Conservation (phyloP, 2,113 vertebrate genomes). For the Hystrix brachyura region DNA sequence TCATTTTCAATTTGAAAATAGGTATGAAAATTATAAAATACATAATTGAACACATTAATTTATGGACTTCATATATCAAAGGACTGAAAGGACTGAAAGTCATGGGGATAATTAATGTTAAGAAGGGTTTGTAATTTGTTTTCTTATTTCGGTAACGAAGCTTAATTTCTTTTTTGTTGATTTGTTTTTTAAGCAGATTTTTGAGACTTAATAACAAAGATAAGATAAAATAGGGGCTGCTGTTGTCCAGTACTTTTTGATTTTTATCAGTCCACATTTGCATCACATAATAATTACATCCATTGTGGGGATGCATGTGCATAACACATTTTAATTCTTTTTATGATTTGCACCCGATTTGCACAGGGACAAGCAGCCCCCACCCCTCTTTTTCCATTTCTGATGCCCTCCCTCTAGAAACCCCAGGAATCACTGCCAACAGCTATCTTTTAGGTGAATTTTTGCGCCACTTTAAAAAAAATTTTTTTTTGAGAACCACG, state of each 20-base stretch:
- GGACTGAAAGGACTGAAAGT: not conserved
- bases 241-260: not conserved
- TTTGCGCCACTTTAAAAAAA: not conserved
- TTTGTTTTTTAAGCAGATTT: not conserved
- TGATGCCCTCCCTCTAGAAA: no score
- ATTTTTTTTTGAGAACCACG: not conserved
- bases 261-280: not conserved
- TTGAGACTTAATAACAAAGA: not conserved
- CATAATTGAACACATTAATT: not conserved
- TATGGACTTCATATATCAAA: not conserved
- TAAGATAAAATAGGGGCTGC: not conserved
- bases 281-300: not conserved
- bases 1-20: conserved; percentile 26
- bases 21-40: not conserved
- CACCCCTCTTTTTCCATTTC: not conserved
- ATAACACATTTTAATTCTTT: not conserved
- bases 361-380: not conserved
- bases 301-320: not conserved
- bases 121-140: not conserved
- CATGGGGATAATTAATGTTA: not conserved
- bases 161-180: not conserved
- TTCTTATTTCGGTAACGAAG: conserved; percentile 16
- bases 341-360: not conserved
- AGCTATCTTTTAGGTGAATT: not conserved
- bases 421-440: not conserved